Percentiles rank a stretch among this genome's conserved stretches.
These are phyloP conservation scores for Apis cerana DNA, from an alignment of 1,140 invertebrate genomes.

Conservation along the genomic window DNA sequence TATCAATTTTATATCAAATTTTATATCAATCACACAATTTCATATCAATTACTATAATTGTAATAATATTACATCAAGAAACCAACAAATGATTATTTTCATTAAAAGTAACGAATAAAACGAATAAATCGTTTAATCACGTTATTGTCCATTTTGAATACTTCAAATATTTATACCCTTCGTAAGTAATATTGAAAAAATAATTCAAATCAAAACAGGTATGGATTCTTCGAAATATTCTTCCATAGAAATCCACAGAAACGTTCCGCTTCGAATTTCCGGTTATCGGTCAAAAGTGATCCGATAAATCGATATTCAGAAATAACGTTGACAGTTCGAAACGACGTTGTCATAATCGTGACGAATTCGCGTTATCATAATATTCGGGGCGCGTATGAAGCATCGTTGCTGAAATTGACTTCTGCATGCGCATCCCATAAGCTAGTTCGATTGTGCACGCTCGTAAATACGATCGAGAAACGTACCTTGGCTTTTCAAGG, in stretches of 20 bases:
- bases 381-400: not conserved
- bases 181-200: not conserved
- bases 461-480: conserved; percentile 41
- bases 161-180: no score
- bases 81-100: no score
- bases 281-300: not conserved
- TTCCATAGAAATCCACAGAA: not conserved
- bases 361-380: conserved; percentile 38
- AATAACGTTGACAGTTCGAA: not conserved
- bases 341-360: not conserved
- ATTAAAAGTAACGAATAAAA: no score
- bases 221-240: not conserved
- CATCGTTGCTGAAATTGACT: conserved; percentile 43
- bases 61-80: no score
- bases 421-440: conserved; percentile 23
- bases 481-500: conserved; percentile 46
- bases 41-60: no score
- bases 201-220: not conserved
- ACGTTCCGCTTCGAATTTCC: not conserved
- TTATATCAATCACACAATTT: no score
- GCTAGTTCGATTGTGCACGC: not conserved
- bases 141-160: no score
- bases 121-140: no score
- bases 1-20: no score
- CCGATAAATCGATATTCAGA: not conserved